Evolutionary conservation across 2,888 invertebrate genomes (phyloP), one percentile per base, ranked within the genome.

Genomic region (Orthosia cruda): DNA sequence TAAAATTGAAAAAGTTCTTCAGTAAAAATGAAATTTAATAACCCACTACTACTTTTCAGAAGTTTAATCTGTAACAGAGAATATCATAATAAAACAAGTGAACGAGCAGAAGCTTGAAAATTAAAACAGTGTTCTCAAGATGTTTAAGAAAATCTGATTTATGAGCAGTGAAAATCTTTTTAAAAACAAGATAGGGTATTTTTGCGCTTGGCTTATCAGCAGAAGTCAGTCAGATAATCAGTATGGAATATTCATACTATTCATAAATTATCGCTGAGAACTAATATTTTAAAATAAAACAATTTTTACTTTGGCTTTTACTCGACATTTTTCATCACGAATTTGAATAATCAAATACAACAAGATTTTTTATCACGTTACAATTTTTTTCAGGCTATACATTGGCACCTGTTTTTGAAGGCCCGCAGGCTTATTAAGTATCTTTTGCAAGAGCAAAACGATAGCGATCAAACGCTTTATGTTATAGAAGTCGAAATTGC

Each of bases 61-160:
- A 5, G 0, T 47, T 75, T 49, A 23, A n/a, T 55, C 55, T 23
- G 15, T 1, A 65, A 13, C 7, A 16, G 13, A 49, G 13, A 49
- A 15, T 55, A 13, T 54, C 16, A n/a, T 76, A 55, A 65, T 45
- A 20, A 47, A 47, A 18, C 15, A 23, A 74, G n/a, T 12, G 55
- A 64, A 23, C 15, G 4, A 65, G 47, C 13, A 40, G 49, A 32
- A 15, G 52, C 52, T 73, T 18, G 52, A 47, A 73, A 74, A 74
- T 76, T 65, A 26, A 76, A 76, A 55, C 13, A 5, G 0, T 13
- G 0, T 9, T 47, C 16, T 20, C 11, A 40, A 26, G 5, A 26
- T 9, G 49, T 75, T 55, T 13, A 54, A n/a, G 32, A 63, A 75
- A n/a, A 40, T 12, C 32, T 40, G 16, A 49, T 49, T 64, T 73